Evolutionary conservation across 2,113 vertebrate genomes (phyloP).

Genomic region (Caracal caracal): DNA sequence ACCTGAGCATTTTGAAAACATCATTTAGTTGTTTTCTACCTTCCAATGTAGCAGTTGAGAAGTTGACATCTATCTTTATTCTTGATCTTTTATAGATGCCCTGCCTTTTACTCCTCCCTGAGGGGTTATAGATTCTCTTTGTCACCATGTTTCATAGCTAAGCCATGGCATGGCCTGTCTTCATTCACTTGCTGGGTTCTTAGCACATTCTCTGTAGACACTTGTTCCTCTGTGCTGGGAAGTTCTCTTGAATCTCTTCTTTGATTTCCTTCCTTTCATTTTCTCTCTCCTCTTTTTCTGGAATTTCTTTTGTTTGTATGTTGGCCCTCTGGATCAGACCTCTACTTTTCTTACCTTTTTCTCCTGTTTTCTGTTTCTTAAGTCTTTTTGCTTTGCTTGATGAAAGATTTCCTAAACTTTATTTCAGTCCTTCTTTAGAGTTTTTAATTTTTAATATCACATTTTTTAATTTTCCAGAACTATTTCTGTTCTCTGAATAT

Average conservation of each 20-base stretch:
- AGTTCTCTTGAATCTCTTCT: neutral
- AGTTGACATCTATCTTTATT: constrained; percentile 26
- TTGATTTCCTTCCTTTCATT: neutral
- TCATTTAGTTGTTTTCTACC: neutral
- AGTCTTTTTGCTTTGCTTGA: constrained; percentile 22
- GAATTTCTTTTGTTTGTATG: neutral
- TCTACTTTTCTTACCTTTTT: neutral
- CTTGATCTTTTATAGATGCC: neutral
- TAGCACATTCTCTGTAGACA: neutral
- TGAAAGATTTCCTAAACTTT: constrained; percentile 28
- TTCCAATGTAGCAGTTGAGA: neutral
- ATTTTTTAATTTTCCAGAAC: neutral
- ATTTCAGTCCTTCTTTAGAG: constrained; percentile 3
- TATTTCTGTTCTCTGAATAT: constrained; percentile 3
- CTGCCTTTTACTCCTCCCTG: neutral
- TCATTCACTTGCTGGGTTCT: neutral
- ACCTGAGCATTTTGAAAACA: constrained; percentile 36
- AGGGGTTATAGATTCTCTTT: neutral
- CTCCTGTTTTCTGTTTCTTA: neutral
- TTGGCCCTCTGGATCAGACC: neutral
- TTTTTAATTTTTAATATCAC: constrained; percentile 13
- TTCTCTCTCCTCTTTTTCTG: constrained; percentile 1
- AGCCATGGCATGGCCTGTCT: neutral
- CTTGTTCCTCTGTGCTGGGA: neutral
- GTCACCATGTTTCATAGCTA: neutral